A percentile compares a stretch with the other conserved stretches of the same genome.
phyloP scores from a whole-genome alignment of 2,113 vertebrate genomes.

The Oncorhynchus masou region DNA sequence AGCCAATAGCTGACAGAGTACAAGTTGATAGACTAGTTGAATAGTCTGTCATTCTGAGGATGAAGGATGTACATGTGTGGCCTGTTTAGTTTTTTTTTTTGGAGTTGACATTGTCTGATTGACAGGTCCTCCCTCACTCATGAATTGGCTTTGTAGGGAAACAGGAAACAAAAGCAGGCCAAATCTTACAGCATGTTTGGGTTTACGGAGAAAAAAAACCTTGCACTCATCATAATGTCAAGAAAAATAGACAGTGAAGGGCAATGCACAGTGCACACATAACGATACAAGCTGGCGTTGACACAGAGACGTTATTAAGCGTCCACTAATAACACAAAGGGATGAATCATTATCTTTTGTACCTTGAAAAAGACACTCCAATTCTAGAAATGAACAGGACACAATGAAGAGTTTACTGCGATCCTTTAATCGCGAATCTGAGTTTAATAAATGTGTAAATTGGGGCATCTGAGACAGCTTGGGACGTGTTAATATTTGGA shows the following conservation, averaged over 20 bases:
- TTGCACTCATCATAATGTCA: neutral
- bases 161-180: slow-evolving; percentile 33
- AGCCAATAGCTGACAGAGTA: slow-evolving; percentile 62
- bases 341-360: too few relatives aligned
- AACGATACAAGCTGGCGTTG: too few relatives aligned
- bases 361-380: neutral
- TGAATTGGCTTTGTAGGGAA: slow-evolving; percentile 29
- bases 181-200: slow-evolving; percentile 30
- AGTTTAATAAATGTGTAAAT: slow-evolving; percentile 52
- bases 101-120: slow-evolving; percentile 36
- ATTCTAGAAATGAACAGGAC: neutral
- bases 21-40: slow-evolving; percentile 30
- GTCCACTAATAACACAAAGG: too few relatives aligned
- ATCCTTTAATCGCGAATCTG: slow-evolving; percentile 33
- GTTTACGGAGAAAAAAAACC: slow-evolving; percentile 5
- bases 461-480: slow-evolving; percentile 46
- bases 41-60: neutral
- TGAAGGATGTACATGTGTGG: slow-evolving; percentile 8
- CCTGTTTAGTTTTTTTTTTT: slow-evolving; percentile 1
- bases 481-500: slow-evolving; percentile 59
- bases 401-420: slow-evolving; percentile 11
- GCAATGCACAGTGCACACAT: too few relatives aligned
- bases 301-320: too few relatives aligned
- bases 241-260: neutral
- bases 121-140: slow-evolving; percentile 23